Conservation (phyloP, 2,113 vertebrate species). For the Syngnathus floridae region DNA sequence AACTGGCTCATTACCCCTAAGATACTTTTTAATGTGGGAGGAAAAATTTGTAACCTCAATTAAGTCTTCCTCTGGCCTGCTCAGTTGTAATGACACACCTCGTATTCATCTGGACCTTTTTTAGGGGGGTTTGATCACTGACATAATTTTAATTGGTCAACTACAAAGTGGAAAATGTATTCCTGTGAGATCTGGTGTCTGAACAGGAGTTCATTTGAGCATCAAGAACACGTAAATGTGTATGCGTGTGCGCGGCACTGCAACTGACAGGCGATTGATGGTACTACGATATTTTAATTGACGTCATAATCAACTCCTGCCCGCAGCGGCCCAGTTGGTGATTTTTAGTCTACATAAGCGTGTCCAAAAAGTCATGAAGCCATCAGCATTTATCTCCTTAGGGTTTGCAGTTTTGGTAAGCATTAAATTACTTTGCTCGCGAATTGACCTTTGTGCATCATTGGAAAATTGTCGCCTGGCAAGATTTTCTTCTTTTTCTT, state of each 20-base stretch:
- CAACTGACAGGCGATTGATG: slow-evolving; percentile 21
- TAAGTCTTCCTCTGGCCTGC: slow-evolving; percentile 30
- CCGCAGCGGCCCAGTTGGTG: slow-evolving; percentile 15
- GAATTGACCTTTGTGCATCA: not conserved
- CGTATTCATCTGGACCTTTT: slow-evolving; percentile 2
- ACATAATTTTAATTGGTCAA: slow-evolving; percentile 42
- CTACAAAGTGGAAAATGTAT: slow-evolving; percentile 22
- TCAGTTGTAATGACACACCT: slow-evolving; percentile 38
- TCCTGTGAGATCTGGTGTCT: not conserved
- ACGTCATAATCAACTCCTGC: slow-evolving; percentile 6
- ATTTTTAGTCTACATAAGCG: not conserved
- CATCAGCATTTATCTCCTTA: not conserved
- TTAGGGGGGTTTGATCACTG: not conserved
- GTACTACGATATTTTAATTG: slow-evolving; percentile 22
- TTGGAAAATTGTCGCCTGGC: not conserved
- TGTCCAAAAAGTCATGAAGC: not conserved
- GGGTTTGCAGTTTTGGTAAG: not conserved
- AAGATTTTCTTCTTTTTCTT: not conserved
- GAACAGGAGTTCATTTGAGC: slow-evolving; percentile 3
- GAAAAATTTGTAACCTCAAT: slow-evolving; percentile 48
- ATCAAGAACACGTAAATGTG: not conserved
- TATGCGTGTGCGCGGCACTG: not conserved
- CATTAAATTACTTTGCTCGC: not conserved
- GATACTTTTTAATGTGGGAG: slow-evolving; percentile 41
- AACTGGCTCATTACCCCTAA: slow-evolving; percentile 57